Conservation (phyloP, 2,888 invertebrate genomes). For the Pyrrhia umbra region DNA sequence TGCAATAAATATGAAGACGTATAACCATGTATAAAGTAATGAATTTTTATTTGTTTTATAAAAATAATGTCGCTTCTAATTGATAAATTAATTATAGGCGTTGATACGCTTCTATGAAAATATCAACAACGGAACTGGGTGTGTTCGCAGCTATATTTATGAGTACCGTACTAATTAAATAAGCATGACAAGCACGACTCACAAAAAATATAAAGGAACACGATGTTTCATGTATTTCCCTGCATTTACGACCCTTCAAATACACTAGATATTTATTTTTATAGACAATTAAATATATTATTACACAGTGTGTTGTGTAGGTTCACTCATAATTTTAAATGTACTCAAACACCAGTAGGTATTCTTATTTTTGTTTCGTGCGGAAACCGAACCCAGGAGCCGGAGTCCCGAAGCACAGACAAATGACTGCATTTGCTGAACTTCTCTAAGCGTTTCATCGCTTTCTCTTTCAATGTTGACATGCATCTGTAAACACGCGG, state of each 20-base stretch:
- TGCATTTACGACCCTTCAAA: neutral
- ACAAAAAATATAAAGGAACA: neutral
- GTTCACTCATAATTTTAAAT: no score
- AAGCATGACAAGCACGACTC: neutral
- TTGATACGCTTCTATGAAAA: neutral
- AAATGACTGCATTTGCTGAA: neutral
- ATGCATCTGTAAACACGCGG: slow-evolving; percentile 39
- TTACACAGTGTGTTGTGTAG: neutral
- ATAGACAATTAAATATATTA: neutral
- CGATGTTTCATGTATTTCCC: neutral
- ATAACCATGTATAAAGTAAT: no score
- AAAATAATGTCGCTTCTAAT: no score
- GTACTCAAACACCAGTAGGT: no score
- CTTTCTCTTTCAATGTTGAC: slow-evolving; percentile 58
- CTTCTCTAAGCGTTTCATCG: neutral
- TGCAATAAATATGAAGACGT: no score
- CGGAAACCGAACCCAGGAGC: neutral
- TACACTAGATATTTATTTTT: neutral
- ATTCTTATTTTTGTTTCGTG: neutral
- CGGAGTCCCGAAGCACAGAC: neutral
- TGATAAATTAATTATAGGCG: no score
- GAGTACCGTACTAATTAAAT: neutral
- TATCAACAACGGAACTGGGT: neutral
- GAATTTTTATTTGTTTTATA: no score
- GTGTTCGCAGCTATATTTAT: neutral